Percentiles rank a stretch among this genome's conserved stretches.
Conservation (phyloP, 2,888 invertebrate species). For the Lasius fuliginosus region DNA sequence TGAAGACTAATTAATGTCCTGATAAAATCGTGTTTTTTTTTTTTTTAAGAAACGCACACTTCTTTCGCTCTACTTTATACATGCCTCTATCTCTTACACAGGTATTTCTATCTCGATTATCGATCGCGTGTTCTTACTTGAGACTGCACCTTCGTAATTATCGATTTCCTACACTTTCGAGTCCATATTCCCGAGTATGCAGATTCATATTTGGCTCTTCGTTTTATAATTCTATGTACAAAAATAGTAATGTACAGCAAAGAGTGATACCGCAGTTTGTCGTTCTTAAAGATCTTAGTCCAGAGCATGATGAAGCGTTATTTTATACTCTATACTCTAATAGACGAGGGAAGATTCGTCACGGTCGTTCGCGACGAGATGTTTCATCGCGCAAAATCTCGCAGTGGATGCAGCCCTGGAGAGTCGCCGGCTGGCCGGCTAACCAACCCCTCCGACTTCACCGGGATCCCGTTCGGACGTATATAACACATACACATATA, state of each 20-base stretch:
- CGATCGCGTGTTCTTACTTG: neutral
- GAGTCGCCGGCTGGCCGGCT: conserved; percentile 20
- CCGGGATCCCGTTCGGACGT: conserved; percentile 59
- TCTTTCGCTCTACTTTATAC: neutral
- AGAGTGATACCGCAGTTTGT: neutral
- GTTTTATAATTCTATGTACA: neutral
- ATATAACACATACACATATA: conserved; percentile 32
- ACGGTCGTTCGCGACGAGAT: conserved; percentile 21
- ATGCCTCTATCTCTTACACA: neutral
- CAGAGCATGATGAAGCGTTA: conserved; percentile 4
- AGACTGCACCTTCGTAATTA: neutral
- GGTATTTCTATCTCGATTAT: neutral
- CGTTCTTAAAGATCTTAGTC: too few relatives aligned
- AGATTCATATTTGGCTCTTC: neutral
- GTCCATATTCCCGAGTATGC: neutral
- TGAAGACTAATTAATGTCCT: neutral
- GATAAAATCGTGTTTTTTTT: neutral
- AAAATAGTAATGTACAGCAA: neutral
- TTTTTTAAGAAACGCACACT: neutral
- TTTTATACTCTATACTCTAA: neutral
- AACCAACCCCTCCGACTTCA: conserved; percentile 25
- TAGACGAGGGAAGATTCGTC: conserved; percentile 15
- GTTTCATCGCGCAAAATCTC: conserved; percentile 23
- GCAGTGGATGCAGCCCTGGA: conserved; percentile 23
- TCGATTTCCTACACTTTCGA: neutral